Evolutionary conservation across 2,888 invertebrate species (phyloP).

Genomic region (Clostera curtula): DNA sequence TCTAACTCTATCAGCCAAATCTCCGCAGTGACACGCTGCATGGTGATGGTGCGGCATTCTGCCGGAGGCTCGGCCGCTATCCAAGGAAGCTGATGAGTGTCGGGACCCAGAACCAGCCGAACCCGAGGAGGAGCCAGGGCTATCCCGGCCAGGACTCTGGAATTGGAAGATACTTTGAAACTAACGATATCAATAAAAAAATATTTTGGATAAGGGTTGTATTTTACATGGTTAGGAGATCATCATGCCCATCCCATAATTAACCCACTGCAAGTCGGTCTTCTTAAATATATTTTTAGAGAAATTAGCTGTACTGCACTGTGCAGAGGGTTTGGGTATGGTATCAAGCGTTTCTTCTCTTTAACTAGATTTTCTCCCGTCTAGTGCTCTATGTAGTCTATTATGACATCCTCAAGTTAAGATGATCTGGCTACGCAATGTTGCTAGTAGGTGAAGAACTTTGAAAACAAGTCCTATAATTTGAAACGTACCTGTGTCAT

Average conservation of each 20-base stretch:
- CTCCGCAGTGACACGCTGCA: slow-evolving; percentile 83
- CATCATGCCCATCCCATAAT: too few species aligned
- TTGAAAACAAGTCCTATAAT: neutral
- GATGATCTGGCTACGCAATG: too few species aligned
- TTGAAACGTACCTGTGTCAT: slow-evolving; percentile 80
- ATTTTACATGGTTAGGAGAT: too few species aligned
- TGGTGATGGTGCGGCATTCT: slow-evolving; percentile 84
- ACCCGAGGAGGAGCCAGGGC: slow-evolving; percentile 91
- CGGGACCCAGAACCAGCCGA: slow-evolving; percentile 91
- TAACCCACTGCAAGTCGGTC: too few species aligned
- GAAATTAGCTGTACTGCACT: too few species aligned
- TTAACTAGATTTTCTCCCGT: too few species aligned
- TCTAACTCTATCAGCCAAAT: slow-evolving; percentile 82
- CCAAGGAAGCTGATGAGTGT: slow-evolving; percentile 91
- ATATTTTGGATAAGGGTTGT: neutral
- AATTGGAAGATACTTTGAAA: slow-evolving; percentile 5
- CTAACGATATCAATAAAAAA: neutral
- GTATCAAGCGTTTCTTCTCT: too few species aligned
- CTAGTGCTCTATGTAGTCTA: too few species aligned
- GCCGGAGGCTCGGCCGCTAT: slow-evolving; percentile 93
- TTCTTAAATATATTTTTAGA: too few species aligned
- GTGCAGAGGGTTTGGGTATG: too few species aligned
- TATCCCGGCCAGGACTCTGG: slow-evolving; percentile 94
- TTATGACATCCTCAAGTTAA: too few species aligned
- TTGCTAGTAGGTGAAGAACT: too few species aligned